A percentile compares a stretch with the other conserved stretches of the same genome.
Evolutionary conservation across 1,140 invertebrate genomes (phyloP).

Genomic region (Macrocentrus cingulum): DNA sequence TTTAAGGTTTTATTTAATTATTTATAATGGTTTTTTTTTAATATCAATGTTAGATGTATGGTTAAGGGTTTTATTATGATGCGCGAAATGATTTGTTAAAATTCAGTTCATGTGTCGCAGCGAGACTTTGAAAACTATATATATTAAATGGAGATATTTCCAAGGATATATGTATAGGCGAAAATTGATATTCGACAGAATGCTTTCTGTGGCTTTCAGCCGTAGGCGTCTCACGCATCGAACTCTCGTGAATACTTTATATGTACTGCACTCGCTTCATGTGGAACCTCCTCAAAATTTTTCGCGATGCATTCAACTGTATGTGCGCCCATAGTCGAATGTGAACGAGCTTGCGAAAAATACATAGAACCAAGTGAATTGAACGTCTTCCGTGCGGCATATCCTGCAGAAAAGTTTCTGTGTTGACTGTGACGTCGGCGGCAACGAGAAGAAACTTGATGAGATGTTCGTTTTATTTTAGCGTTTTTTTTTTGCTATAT

Average conservation of each 20-base stretch:
- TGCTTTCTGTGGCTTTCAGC: neutral
- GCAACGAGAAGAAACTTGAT: slow-evolving; percentile 16
- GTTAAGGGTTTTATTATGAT: no score
- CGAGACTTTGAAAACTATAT: no score
- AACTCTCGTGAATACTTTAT: slow-evolving; percentile 31
- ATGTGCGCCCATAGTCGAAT: neutral
- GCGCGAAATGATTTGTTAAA: no score
- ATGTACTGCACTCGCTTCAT: neutral
- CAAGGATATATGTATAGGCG: neutral
- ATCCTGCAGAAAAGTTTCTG: slow-evolving; percentile 13
- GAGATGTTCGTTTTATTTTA: slow-evolving; percentile 4
- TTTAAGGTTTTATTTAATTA: no score
- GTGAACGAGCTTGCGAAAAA: slow-evolving; percentile 20
- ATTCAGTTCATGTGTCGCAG: no score
- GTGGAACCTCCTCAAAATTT: neutral
- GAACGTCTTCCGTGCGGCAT: slow-evolving; percentile 16
- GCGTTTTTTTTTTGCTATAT: neutral
- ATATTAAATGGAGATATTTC: no score
- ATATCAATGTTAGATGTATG: no score
- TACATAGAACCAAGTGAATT: slow-evolving; percentile 22
- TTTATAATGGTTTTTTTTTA: no score
- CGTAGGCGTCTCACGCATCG: slow-evolving; percentile 19
- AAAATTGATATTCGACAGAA: no score
- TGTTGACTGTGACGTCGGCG: slow-evolving; percentile 7
- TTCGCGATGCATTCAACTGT: slow-evolving; percentile 10